A percentile compares a stretch with the other conserved stretches of the same genome.
Conservation (phyloP, 2,888 invertebrate species). For the Eupithecia inturbata region DNA sequence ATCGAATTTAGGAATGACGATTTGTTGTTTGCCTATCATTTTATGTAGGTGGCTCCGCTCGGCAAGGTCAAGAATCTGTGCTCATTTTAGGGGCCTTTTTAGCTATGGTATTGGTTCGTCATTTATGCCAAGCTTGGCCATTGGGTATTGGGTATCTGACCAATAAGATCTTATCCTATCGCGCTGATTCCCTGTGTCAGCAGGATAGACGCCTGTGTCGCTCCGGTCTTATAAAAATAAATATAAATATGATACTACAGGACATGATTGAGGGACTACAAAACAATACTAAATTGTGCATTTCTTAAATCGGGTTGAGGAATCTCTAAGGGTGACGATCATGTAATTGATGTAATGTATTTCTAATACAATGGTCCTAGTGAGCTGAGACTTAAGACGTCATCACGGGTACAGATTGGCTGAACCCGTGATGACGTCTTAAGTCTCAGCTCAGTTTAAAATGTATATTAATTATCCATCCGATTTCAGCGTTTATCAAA, state of each 20-base stretch:
- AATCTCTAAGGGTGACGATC: background rate
- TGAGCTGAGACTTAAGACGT: no score
- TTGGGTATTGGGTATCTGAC: no score
- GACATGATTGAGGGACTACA: background rate
- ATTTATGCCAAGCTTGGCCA: background rate
- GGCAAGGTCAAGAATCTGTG: constrained; percentile 62
- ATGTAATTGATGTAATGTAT: background rate
- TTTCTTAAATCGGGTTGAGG: background rate
- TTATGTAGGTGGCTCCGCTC: constrained; percentile 73
- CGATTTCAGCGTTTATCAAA: constrained; percentile 1
- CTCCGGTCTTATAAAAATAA: background rate
- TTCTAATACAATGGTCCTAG: background rate
- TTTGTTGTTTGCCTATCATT: constrained; percentile 58
- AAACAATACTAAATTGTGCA: background rate
- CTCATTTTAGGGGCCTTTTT: constrained; percentile 44
- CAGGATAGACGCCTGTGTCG: background rate
- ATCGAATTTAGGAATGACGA: constrained; percentile 52
- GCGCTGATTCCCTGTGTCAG: background rate
- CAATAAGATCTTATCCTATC: background rate
- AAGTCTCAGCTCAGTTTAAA: background rate
- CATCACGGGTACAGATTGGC: no score
- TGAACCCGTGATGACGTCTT: background rate
- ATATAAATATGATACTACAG: background rate
- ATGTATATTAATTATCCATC: background rate
- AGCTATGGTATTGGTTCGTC: background rate